These are phyloP conservation scores for Lochmaea capreae DNA, from an alignment of 2,888 invertebrate genomes.

Conservation along the genomic window DNA sequence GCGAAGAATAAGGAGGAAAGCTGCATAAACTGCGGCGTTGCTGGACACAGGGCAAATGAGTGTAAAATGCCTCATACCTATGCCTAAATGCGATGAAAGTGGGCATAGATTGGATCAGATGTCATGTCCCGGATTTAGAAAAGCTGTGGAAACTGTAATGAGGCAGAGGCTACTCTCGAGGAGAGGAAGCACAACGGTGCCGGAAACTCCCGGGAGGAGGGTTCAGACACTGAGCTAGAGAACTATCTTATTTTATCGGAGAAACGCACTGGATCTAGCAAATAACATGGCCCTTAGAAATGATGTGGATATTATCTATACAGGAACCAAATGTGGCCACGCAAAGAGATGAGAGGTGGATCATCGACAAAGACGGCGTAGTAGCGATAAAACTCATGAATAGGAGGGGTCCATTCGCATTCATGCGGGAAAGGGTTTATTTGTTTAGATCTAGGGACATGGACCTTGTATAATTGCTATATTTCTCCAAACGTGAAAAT, in stretches of 20 bases:
- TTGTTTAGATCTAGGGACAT: not conserved
- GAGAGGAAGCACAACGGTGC: slow-evolving; percentile 6
- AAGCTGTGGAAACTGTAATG: not conserved
- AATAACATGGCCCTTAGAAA: not conserved
- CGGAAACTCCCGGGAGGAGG: no score
- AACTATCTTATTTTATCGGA: not conserved
- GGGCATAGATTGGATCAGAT: slow-evolving; percentile 23
- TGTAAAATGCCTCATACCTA: slow-evolving; percentile 17
- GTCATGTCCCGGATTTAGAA: slow-evolving; percentile 21
- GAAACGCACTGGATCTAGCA: slow-evolving; percentile 15
- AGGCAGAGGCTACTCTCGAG: slow-evolving; percentile 13
- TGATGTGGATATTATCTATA: not conserved
- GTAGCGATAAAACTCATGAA: slow-evolving; percentile 5
- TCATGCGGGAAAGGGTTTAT: not conserved
- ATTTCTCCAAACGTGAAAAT: slow-evolving; percentile 18
- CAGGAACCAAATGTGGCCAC: slow-evolving; percentile 18
- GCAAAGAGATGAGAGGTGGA: slow-evolving; percentile 4
- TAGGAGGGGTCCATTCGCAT: slow-evolving; percentile 8
- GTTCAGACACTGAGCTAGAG: no score
- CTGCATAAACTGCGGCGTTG: slow-evolving; percentile 18
- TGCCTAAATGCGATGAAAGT: slow-evolving; percentile 14
- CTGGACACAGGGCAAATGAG: slow-evolving; percentile 11
- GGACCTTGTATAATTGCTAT: slow-evolving; percentile 26
- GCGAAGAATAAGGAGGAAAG: not conserved
- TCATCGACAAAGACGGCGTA: not conserved